Percentiles rank a stretch among this genome's conserved stretches.
Evolutionary conservation across 2,888 invertebrate genomes (phyloP).

Genomic region (Pycnomerus fuliginosus): DNA sequence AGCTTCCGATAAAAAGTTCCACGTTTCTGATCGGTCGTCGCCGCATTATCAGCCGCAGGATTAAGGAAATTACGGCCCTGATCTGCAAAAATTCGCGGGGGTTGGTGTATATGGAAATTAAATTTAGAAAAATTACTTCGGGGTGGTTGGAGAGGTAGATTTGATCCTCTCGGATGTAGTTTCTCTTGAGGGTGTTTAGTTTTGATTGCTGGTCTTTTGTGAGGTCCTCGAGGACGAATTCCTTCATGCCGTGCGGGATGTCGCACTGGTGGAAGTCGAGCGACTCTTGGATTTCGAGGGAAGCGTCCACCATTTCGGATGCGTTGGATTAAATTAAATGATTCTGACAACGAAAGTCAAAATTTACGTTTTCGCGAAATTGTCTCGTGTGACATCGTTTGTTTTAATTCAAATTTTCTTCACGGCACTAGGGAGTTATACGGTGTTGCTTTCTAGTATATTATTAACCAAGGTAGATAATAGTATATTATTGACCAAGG

Average conservation of each 20-base stretch:
- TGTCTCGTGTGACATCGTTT: too few relatives aligned
- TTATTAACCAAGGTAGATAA: too few relatives aligned
- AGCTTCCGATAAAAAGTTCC: slow-evolving; percentile 35
- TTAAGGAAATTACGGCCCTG: slow-evolving; percentile 37
- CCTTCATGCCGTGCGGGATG: slow-evolving; percentile 41
- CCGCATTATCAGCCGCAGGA: slow-evolving; percentile 35
- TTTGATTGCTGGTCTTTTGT: slow-evolving; percentile 39
- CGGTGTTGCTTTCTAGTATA: too few relatives aligned
- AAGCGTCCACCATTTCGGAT: slow-evolving; percentile 42
- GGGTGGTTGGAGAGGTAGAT: slow-evolving; percentile 45
- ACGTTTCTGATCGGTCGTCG: slow-evolving; percentile 37
- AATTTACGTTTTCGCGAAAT: neutral
- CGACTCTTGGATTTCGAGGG: slow-evolving; percentile 27
- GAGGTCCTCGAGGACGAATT: slow-evolving; percentile 39
- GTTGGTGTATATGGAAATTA: neutral
- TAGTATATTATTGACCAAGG: too few relatives aligned
- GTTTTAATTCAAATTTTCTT: too few relatives aligned
- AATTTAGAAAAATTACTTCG: slow-evolving; percentile 35
- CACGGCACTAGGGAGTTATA: too few relatives aligned
- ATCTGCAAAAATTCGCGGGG: slow-evolving; percentile 32
- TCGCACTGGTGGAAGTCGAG: slow-evolving; percentile 42
- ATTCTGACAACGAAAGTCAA: neutral
- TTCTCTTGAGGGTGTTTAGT: slow-evolving; percentile 40
- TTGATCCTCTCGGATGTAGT: slow-evolving; percentile 40
- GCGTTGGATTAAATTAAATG: too few relatives aligned